phyloP scores from a whole-genome alignment of 2,797 vertebrate genomes.

The Urophycis tenuis region DNA sequence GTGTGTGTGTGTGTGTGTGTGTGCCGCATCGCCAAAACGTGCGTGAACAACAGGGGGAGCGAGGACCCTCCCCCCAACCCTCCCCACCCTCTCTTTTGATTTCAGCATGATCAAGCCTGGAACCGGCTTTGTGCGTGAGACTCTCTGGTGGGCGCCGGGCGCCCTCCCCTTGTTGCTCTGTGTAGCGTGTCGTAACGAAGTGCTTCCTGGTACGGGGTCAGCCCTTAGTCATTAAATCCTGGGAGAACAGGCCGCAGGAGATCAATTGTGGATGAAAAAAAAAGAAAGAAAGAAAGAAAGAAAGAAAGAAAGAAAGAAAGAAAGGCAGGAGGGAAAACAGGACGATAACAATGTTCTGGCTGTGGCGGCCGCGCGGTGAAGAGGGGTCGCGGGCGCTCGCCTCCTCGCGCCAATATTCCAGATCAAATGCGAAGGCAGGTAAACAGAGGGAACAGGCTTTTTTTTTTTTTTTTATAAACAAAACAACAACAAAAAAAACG shows the following conservation, averaged over 20 bases:
- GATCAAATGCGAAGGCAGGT: not conserved
- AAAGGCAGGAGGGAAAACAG: too few species aligned
- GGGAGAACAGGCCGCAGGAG: slow-evolving; percentile 49
- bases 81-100: slow-evolving; percentile 26
- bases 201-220: slow-evolving; percentile 61
- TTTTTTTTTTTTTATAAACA: not conserved
- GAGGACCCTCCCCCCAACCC: not conserved
- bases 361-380: not conserved
- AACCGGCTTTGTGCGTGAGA: slow-evolving; percentile 24
- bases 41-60: slow-evolving; percentile 13
- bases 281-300: slow-evolving; percentile 12
- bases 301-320: not conserved
- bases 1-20: too few species aligned
- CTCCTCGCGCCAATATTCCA: not conserved
- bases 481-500: too few species aligned
- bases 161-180: slow-evolving; percentile 41
- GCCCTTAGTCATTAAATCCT: slow-evolving; percentile 56
- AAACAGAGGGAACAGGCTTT: not conserved
- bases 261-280: slow-evolving; percentile 39
- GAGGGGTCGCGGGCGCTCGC: not conserved
- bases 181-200: slow-evolving; percentile 60
- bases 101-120: slow-evolving; percentile 50
- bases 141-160: too few species aligned
- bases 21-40: slow-evolving; percentile 28
- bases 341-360: not conserved